Percentiles rank a stretch among this genome's conserved stretches.
These are phyloP conservation scores for Chiloscyllium plagiosum DNA, from an alignment of 2,113 vertebrate species.

Conservation along the genomic window DNA sequence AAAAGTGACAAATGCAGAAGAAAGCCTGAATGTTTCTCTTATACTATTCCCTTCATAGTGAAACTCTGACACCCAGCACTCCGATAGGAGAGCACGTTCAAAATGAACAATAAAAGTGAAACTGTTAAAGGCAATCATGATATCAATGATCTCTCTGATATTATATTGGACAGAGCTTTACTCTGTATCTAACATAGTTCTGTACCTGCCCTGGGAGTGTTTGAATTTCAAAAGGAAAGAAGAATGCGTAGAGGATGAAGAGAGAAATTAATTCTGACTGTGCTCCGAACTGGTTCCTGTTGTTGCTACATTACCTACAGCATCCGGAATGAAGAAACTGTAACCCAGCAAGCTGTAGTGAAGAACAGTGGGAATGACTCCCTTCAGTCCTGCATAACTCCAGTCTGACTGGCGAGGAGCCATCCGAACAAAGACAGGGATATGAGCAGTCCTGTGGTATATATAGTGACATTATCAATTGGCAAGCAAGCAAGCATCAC, in stretches of 20 bases:
- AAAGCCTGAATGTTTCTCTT: too few relatives aligned
- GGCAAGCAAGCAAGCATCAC: not conserved
- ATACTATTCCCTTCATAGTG: too few relatives aligned
- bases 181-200: too few relatives aligned
- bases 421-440: constrained; percentile 73
- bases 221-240: too few relatives aligned
- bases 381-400: constrained; percentile 70
- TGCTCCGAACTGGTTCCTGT: not conserved
- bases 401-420: constrained; percentile 65
- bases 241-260: not conserved
- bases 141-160: too few relatives aligned
- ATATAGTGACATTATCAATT: not conserved
- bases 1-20: too few relatives aligned
- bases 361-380: constrained; percentile 74
- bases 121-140: too few relatives aligned
- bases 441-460: constrained; percentile 64
- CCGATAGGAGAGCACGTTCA: too few relatives aligned
- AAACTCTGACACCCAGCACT: too few relatives aligned
- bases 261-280: constrained; percentile 34
- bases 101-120: too few relatives aligned
- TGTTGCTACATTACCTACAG: constrained; percentile 66
- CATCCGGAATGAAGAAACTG: constrained; percentile 85
- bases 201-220: too few relatives aligned
- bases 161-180: too few relatives aligned
- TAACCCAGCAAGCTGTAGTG: constrained; percentile 84